Evolutionary conservation across 2,797 vertebrate genomes (phyloP).

Genomic region (Lacerta bilineata): DNA sequence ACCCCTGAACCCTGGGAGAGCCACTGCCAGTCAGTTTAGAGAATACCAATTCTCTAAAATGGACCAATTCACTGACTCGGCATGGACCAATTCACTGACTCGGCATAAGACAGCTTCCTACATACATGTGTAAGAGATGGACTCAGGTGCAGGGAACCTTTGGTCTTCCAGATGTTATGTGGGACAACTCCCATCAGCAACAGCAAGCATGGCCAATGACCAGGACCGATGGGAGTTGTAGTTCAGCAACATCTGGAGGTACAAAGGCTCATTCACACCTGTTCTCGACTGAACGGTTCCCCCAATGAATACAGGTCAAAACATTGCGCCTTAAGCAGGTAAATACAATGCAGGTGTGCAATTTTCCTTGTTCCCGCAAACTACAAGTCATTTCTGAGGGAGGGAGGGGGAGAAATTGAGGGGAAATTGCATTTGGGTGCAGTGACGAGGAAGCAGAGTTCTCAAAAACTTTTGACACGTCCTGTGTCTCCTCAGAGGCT

Average conservation of each 20-base stretch:
- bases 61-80: no score
- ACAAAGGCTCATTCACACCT: neutral
- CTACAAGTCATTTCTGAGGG: neutral
- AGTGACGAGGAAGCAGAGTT: conserved; percentile 15
- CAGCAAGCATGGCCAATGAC: neutral
- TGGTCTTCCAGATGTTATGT: no score
- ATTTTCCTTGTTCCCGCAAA: neutral
- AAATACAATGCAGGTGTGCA: no score
- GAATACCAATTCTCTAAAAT: no score
- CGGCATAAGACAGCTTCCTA: no score
- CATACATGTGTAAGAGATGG: no score
- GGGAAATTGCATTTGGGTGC: neutral
- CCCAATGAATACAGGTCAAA: neutral
- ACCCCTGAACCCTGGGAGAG: no score
- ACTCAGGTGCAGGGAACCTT: no score
- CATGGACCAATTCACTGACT: no score
- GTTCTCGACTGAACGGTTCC: neutral
- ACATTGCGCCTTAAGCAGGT: neutral
- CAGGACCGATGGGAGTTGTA: neutral
- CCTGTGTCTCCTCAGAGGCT: conserved; percentile 20
- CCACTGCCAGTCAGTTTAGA: no score
- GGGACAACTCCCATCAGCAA: neutral
- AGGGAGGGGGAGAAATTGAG: no score
- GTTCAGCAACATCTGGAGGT: neutral
- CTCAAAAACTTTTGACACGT: conserved; percentile 28